Evolutionary conservation across 2,113 vertebrate species (phyloP), one percentile per base, ranked within the genome.

Genomic region (Anhinga anhinga): DNA sequence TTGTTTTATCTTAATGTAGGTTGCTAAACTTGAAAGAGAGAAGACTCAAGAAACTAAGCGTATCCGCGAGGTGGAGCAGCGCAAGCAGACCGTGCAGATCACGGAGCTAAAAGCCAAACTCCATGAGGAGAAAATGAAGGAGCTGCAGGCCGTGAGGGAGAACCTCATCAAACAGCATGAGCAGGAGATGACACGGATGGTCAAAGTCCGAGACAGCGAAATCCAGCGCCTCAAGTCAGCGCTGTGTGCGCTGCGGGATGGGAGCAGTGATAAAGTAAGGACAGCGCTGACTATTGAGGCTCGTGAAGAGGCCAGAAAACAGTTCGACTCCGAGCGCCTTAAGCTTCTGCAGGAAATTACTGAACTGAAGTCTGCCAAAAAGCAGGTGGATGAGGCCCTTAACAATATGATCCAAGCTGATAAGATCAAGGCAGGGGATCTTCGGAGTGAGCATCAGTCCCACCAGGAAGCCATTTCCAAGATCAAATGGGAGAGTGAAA

Each of bases 401-500:
- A 99, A 98, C 96, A 99, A 99, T 84, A 99, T 99, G 98, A 99
- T 99, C 97, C 99, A 99, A 85, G 98, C 99, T 0, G 99, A 99
- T 96, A 99, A 99, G 97, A 99, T 99, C 98, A 99, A 99, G 98
- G 99, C 99, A 0, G 99, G 99, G 1, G 99, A 99, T 97, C 98
- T 99, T 91, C 97, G 99, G 63, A 99, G 99, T 27, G 99, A 99
- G 95, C 99, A 99, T 88, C 99, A 99, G 84, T 99, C 99, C 82
- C 99, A 99, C 94, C 99, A 99, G 97, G 99, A 99, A 96, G 98
- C 99, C 84, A 99, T 99, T 97, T 98, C 99, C 32, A 99, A 99
- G 98, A 99, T 99, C 98, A 99, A 99, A 96, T 99, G 99, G 99
- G 99, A 99, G 96, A 99, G 98, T 3, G 99, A 99, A 97, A 98